Percentiles rank a stretch among this genome's conserved stretches.
phyloP scores from a whole-genome alignment of 2,888 invertebrate genomes.

The Allacma fusca region DNA sequence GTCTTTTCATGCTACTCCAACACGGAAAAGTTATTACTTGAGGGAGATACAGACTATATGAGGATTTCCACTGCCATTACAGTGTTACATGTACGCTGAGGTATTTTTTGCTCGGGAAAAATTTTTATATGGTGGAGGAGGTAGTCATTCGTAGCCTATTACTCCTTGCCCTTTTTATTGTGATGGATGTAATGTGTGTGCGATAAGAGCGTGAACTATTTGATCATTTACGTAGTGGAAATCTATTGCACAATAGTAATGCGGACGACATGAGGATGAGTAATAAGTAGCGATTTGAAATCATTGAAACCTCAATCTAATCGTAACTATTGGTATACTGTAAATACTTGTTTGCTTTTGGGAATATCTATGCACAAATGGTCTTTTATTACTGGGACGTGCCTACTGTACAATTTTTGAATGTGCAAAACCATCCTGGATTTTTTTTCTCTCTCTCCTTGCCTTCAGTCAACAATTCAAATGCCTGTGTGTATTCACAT shows the following conservation, averaged over 20 bases:
- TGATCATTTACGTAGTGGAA: background rate
- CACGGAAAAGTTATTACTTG: too few species aligned
- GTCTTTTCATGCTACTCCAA: too few species aligned
- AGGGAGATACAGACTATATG: too few species aligned
- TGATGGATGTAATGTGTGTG: conserved; percentile 16
- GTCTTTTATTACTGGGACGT: background rate
- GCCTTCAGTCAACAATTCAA: too few species aligned
- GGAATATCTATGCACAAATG: background rate
- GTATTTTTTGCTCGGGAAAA: background rate
- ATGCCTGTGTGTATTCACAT: too few species aligned
- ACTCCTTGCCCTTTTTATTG: conserved; percentile 11
- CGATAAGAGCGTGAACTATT: conserved; percentile 16
- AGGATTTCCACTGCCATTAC: too few species aligned
- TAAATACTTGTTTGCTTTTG: background rate
- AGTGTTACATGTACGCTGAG: too few species aligned
- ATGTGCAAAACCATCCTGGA: too few species aligned
- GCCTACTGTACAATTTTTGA: background rate
- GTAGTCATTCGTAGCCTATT: conserved; percentile 16
- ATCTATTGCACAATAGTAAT: background rate
- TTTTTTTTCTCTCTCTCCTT: too few species aligned
- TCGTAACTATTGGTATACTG: background rate
- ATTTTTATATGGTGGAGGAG: background rate
- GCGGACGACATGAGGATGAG: background rate
- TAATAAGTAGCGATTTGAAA: background rate
- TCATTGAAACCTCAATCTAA: conserved; percentile 2